Conservation (phyloP, 2,888 invertebrate genomes). For the Oscheius sp. region DNA sequence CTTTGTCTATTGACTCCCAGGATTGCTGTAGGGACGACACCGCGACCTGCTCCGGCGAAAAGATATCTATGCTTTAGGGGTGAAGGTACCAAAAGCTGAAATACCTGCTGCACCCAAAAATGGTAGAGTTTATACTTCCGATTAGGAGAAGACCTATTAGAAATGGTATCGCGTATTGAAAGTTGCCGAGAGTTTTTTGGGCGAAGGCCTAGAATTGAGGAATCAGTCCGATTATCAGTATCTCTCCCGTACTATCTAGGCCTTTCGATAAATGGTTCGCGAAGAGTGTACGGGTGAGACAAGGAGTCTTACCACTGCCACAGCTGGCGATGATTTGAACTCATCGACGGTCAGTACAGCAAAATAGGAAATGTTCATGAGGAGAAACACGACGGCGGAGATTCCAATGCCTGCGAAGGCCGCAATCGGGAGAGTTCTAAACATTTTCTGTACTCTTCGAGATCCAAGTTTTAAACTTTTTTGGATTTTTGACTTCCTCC, state of each 20-base stretch:
- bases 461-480: constrained; percentile 43
- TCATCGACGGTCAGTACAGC: constrained; percentile 85
- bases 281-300: too few species aligned
- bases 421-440: constrained; percentile 66
- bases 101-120: constrained; percentile 64
- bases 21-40: constrained; percentile 56
- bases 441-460: constrained; percentile 7
- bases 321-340: constrained; percentile 85
- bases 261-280: too few species aligned
- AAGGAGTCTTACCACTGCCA: constrained; percentile 82
- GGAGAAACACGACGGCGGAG: constrained; percentile 80
- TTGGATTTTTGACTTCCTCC: constrained; percentile 68
- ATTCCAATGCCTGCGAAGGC: constrained; percentile 63
- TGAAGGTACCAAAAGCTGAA: not conserved
- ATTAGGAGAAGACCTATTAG: constrained; percentile 64
- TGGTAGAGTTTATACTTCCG: constrained; percentile 66
- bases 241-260: not conserved
- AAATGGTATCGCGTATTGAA: constrained; percentile 66
- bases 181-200: constrained; percentile 58
- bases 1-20: constrained; percentile 51
- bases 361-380: constrained; percentile 91
- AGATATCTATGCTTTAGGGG: constrained; percentile 49
- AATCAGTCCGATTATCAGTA: not conserved
- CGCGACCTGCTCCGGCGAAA: constrained; percentile 52
- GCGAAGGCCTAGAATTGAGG: constrained; percentile 56